Conservation (phyloP, 2,113 vertebrate species). For the Plestiodon gilberti region DNA sequence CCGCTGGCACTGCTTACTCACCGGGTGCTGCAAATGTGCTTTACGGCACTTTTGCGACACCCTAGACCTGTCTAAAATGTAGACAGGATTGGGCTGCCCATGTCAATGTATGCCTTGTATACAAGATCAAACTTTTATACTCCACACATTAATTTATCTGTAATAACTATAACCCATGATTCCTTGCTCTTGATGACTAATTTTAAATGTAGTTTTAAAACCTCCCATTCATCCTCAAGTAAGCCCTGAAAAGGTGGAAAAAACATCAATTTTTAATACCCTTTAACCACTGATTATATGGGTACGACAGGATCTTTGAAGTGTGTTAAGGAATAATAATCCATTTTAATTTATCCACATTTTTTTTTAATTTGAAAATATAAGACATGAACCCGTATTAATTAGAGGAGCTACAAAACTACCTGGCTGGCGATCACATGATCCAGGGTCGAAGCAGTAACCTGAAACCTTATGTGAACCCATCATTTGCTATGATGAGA, state of each 20-base stretch:
- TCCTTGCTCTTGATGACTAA: no score
- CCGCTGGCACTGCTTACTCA: no score
- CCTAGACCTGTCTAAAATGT: no score
- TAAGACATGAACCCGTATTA: not conserved
- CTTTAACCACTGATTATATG: not conserved
- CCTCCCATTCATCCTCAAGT: not conserved
- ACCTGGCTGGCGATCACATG: rapidly evolving
- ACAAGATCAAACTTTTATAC: not conserved
- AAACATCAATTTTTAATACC: not conserved
- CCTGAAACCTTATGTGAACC: rapidly evolving
- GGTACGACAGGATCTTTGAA: not conserved
- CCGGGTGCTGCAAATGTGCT: no score
- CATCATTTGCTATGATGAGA: not conserved
- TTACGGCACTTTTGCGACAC: no score
- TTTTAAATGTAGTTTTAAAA: not conserved
- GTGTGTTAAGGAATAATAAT: not conserved
- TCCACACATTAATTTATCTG: not conserved
- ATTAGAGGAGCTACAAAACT: not conserved
- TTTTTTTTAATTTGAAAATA: not conserved
- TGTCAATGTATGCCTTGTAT: not conserved
- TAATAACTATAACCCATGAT: not conserved
- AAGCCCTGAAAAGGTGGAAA: not conserved
- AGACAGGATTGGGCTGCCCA: no score
- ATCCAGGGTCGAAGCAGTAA: rapidly evolving
- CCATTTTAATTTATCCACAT: not conserved